These are phyloP conservation scores for Herpetotheres cachinnans DNA, from an alignment of 2,113 vertebrate genomes.

Conservation along the genomic window DNA sequence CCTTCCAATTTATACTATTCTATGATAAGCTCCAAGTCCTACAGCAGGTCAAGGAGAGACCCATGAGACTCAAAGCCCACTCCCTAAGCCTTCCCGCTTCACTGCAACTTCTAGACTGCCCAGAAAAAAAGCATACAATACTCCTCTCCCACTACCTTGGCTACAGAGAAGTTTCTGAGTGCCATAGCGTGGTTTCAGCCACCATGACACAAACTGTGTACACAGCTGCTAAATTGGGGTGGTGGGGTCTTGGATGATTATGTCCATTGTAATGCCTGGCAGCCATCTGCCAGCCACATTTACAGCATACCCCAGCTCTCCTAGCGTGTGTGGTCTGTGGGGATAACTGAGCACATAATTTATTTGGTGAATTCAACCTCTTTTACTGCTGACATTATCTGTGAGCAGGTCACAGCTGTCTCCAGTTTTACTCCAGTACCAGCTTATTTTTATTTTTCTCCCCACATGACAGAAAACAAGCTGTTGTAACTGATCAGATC, in stretches of 20 bases:
- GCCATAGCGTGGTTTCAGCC: background rate
- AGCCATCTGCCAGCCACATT: constrained; percentile 1
- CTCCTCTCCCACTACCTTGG: background rate
- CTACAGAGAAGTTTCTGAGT: background rate
- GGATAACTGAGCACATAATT: background rate
- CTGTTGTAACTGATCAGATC: background rate
- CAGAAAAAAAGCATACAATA: accelerated
- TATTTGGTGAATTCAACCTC: background rate
- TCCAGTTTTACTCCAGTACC: background rate
- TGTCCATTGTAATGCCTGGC: background rate
- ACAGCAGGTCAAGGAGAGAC: background rate
- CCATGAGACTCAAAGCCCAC: accelerated
- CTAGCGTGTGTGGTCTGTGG: constrained; percentile 14
- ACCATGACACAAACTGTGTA: background rate
- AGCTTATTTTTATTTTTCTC: background rate
- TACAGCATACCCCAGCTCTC: background rate
- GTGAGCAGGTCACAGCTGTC: background rate
- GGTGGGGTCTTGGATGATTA: background rate
- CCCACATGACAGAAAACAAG: background rate
- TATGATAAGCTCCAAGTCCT: background rate
- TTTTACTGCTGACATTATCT: background rate
- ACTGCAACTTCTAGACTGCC: background rate
- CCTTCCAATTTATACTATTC: accelerated
- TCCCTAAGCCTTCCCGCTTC: background rate
- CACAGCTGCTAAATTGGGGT: background rate